Base-by-base conservation (phyloP, 2,888 invertebrate genomes). In the Monopis laevigella region DNA sequence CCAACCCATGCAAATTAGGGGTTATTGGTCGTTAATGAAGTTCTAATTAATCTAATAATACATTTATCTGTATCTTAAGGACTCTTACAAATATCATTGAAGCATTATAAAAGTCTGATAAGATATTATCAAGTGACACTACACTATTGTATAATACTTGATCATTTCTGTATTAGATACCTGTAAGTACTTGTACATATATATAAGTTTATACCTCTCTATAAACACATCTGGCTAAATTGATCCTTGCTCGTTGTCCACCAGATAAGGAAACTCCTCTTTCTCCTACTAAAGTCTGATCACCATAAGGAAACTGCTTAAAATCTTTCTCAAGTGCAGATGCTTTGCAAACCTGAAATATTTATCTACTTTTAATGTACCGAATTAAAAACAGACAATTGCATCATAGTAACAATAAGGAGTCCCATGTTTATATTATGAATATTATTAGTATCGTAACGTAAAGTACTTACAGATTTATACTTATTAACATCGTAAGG, bases 191-290 rank as follows among this genome's bases (percentile, higher is more conserved):
- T 8, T 21, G 8, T 7, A 21, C 24, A 7, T 21, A n/a, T n/a
- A 21, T 7, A 21, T 21, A 21, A 30, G 3, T 7, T n/a, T n/a
- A n/a, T 62, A 74, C 77, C 60, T 77, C 71, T 61, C 69, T 68
- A 53, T 77, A 75, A 52, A 78, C 65, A 48, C 74, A 62, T 49
- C 87, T 75, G 27, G 85, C 86, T 52, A 89, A 73, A 61, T 86
- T 86, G 58, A 89, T 82, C 54, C 90, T 78, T 18, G 90, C 89
- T 52, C 87, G 86, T 59, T 90, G 90, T 42, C 89, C 89, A 12
- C 90, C 90, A 34, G 88, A 88, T 27, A 90, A 69, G 28, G 86
- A 85, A 24, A 87, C 84, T 10, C 90, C 90, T 43, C 88, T 73
- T 52, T 90, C 90, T 2, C 90, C 89, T 14, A 89, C 87, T 44